These are phyloP conservation scores for Magallana gigas DNA, from an alignment of 1,140 invertebrate genomes.

Conservation along the genomic window DNA sequence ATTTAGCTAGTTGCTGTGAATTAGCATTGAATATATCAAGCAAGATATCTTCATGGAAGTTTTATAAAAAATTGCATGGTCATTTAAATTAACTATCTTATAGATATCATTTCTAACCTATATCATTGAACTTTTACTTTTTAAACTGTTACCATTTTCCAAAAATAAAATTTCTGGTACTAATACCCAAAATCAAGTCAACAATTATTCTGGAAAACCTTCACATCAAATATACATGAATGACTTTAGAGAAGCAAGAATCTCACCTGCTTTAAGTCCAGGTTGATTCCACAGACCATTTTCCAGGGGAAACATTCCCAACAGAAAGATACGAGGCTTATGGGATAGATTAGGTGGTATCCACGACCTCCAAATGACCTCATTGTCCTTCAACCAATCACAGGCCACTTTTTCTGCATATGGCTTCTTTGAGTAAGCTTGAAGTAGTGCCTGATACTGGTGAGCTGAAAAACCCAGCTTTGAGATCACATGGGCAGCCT, in stretches of 20 bases:
- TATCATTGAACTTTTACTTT: no score
- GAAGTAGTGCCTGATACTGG: conserved; percentile 80
- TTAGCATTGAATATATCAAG: no score
- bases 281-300: conserved; percentile 82
- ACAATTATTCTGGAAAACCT: no score
- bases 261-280: conserved; percentile 83
- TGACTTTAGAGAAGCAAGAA: neutral
- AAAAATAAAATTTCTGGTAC: no score
- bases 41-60: no score
- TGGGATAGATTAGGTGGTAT: conserved; percentile 80
- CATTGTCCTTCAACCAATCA: conserved; percentile 84
- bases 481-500: conserved; percentile 81
- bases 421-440: conserved; percentile 50
- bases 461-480: conserved; percentile 81
- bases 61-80: no score
- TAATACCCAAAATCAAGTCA: no score
- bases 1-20: no score
- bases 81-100: no score
- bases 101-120: no score
- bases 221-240: no score
- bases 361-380: conserved; percentile 82
- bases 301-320: conserved; percentile 88
- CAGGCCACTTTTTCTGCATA: conserved; percentile 83
- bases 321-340: conserved; percentile 83
- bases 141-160: no score